Evolutionary conservation across 2,797 vertebrate genomes (phyloP), one percentile per base, ranked within the genome.

Genomic region (Delichon dasypus): DNA sequence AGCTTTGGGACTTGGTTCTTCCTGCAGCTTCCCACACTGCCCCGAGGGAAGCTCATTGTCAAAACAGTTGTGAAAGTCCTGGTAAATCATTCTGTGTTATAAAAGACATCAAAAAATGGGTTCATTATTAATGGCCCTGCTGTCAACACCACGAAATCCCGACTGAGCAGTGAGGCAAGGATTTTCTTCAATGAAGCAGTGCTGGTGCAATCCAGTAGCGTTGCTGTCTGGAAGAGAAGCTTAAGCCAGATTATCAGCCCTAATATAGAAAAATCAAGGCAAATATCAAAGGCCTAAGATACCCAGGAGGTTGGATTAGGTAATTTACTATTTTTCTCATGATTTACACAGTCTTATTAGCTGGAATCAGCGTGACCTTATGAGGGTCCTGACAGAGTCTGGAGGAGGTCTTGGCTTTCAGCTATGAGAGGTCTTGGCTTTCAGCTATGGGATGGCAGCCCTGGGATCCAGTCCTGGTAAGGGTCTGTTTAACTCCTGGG

Each of bases 71-170:
- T 82, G 68, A 83, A 93, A 87, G 55, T 42, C 60, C 53, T 66
- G 57, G n/a, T 71, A 80, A 93, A 91, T 30, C 9, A 65, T 47
- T 80, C 88, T 40, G 9, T 3, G 6, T 61, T 88, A 67, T 86
- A 96, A 88, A 83, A 93, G 42, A 65, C 54, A 93, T 81, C 58
- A 86, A 50, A 77, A 93, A 93, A 68, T 16, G 42, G 54, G 76
- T 93, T 26, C 44, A 47, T 85, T 89, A 83, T 74, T 93, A 85
- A 86, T 38, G 68, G 34, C 23, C 48, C 45, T 67, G 60, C 81
- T 92, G 81, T 70, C 77, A 94, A 78, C 92, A 89, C 84, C 30
- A 23, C 14, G 40, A 87, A 84, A 89, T 53, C 74, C 77, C 14
- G 1, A 29, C 38, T 48, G 64, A 82, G 51, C 13, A 61, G 30